Evolutionary conservation across 2,113 vertebrate species (phyloP).

Genomic region (Maccullochella peelii): DNA sequence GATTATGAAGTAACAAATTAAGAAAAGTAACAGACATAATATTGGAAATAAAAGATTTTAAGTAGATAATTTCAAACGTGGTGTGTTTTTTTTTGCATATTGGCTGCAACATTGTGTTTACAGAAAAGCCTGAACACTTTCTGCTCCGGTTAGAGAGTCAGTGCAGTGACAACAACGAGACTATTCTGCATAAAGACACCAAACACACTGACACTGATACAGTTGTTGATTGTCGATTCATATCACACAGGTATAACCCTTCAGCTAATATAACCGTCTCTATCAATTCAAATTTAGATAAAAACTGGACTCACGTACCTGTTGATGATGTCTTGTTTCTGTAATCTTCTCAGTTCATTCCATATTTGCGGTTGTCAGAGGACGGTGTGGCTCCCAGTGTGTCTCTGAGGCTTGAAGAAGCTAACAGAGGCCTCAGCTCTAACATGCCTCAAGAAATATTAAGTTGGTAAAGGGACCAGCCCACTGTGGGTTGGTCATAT

Average conservation of each 20-base stretch:
- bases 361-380: slow-evolving; percentile 48
- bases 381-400: background rate
- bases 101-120: background rate
- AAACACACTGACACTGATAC: background rate
- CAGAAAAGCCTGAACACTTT: background rate
- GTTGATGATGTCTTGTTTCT: background rate
- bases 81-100: too few species aligned
- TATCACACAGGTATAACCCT: background rate
- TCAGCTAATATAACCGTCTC: background rate
- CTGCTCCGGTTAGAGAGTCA: background rate
- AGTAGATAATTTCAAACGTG: background rate
- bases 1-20: background rate
- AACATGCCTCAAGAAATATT: slow-evolving; percentile 67
- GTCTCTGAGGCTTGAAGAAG: slow-evolving; percentile 18
- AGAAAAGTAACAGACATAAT: background rate
- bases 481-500: slow-evolving; percentile 68
- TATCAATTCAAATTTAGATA: background rate
- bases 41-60: background rate
- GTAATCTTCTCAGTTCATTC: slow-evolving; percentile 33
- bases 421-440: slow-evolving; percentile 42
- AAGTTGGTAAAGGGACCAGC: slow-evolving; percentile 69
- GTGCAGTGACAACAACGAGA: slow-evolving; percentile 7
- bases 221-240: background rate
- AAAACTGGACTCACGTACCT: slow-evolving; percentile 34
- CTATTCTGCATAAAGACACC: slow-evolving; percentile 4